A percentile compares a stretch with the other conserved stretches of the same genome.
Evolutionary conservation across 2,113 vertebrate genomes (phyloP).

Genomic region (Oryzias woworae): DNA sequence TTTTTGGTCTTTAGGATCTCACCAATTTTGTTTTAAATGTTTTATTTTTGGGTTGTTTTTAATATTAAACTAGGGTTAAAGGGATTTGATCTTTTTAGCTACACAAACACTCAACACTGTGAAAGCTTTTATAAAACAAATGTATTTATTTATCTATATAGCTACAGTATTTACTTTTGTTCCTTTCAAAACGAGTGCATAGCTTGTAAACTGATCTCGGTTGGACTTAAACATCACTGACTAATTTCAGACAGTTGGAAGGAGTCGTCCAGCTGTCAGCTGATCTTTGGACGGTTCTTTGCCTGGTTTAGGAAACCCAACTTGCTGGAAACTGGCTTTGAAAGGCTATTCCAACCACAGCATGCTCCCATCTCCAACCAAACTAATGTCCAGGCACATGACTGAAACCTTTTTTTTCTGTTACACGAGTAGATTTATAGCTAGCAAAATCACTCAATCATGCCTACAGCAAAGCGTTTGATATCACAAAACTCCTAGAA

Average conservation of each 20-base stretch:
- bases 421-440: slow-evolving; percentile 40
- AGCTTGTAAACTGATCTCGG: no score
- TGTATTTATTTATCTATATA: no score
- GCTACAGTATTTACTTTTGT: no score
- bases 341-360: background rate
- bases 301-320: background rate
- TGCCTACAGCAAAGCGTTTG: slow-evolving; percentile 43
- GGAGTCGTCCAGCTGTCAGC: no score
- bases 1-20: no score
- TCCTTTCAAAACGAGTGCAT: no score
- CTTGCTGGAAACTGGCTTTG: background rate
- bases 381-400: slow-evolving; percentile 13
- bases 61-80: background rate
- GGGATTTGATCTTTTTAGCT: background rate
- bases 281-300: no score
- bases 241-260: no score
- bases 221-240: no score
- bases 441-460: slow-evolving; percentile 37
- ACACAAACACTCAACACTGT: background rate
- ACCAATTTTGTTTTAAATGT: no score
- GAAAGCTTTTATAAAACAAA: no score
- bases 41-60: no score
- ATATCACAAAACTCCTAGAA: slow-evolving; percentile 31
- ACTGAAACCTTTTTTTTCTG: slow-evolving; percentile 30
- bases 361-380: slow-evolving; percentile 12